Evolutionary conservation across 2,113 vertebrate genomes (phyloP), one percentile per base, ranked within the genome.

Genomic region (Arvicanthis niloticus): DNA sequence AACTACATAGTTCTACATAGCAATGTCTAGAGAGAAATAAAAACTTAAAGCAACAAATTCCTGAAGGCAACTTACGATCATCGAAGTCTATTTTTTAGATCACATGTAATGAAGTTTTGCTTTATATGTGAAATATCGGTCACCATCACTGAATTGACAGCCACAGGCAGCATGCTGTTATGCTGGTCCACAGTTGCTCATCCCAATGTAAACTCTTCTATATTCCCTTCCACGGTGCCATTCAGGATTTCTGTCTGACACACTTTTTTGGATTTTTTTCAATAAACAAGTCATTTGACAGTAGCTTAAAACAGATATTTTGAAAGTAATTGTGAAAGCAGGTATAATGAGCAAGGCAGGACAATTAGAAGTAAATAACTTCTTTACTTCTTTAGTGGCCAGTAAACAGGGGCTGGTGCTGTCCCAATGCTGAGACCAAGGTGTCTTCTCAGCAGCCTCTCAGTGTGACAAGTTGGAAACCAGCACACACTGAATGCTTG

Each of bases 191-290:
- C 8, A 80, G 81, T 65, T 68, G 11, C 76, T 80, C 76, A 62
- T 65, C 40, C 67, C 21, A 73, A 91, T 21, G 11, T 68, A 87
- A 85, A 31, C 56, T 88, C 70, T 1, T 21, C 67, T 26, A 62
- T 16, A 73, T 51, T 68, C 65, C 51, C 26, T 56, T 91, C 62
- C 40, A 77, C 60, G 70, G 86, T 26, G 22, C 81, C 26, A n/a
- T 56, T 51, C 78, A 21, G 26, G 34, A 78, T 93, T 84, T 91
- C 89, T 80, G 89, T 58, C 67, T 6, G 86, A 90, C n/a, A 81
- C 34, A 60, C 89, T 94, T 84, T 84, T 96, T 94, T 87, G 53
- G 40, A 87, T 96, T 81, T 94, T 94, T 48, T 91, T 94, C 67
- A 94, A 89, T 21, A 53, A 86, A 53, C 29, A 48, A 93, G 60